Conservation (phyloP, 2,113 vertebrate genomes). For the Ifrita kowaldi region DNA sequence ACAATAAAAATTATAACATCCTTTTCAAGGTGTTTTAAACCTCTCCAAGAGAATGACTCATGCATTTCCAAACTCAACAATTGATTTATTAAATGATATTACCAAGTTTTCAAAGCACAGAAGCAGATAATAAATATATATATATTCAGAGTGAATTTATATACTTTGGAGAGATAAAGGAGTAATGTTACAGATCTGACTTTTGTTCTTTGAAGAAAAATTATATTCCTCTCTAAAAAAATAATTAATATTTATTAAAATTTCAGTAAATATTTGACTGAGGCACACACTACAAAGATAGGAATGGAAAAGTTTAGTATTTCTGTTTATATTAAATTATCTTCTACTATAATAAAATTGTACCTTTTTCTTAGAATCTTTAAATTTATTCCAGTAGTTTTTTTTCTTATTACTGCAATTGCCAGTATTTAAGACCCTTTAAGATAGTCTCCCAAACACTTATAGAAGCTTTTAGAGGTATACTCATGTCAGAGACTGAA, state of each 20-base stretch:
- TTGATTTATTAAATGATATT: not conserved
- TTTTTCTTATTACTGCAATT: not conserved
- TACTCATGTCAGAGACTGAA: not conserved
- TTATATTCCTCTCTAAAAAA: not conserved
- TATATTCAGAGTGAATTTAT: not conserved
- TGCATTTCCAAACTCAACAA: not conserved
- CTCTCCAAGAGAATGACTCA: not conserved
- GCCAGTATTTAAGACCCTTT: not conserved
- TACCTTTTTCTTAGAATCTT: not conserved
- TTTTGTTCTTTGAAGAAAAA: not conserved
- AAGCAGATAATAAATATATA: not conserved
- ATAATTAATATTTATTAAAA: not conserved
- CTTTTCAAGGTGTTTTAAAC: not conserved
- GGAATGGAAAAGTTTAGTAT: not conserved
- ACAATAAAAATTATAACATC: accelerated
- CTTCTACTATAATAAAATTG: not conserved
- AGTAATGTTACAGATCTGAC: not conserved
- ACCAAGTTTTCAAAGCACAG: not conserved
- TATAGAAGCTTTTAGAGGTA: not conserved
- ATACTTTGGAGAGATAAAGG: not conserved
- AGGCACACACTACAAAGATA: not conserved
- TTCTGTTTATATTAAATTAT: not conserved
- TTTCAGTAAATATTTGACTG: not conserved
- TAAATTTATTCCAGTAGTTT: not conserved
- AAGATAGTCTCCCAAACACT: not conserved